Evolutionary conservation across 2,888 invertebrate species (phyloP).

Genomic region (Alsophila aescularia): DNA sequence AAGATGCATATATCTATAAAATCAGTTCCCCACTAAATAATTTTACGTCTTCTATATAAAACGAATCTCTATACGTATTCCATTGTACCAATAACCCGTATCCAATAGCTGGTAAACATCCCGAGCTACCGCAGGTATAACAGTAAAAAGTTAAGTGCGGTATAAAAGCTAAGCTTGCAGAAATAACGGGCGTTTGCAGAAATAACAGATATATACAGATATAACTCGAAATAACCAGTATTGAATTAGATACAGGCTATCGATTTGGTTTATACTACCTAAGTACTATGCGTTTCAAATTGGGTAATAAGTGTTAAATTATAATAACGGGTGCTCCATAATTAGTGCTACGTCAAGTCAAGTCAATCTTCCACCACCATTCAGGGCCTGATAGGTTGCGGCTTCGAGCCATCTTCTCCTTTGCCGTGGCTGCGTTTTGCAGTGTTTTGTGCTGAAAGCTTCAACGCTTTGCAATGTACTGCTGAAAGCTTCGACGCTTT

Average conservation of each 20-base stretch:
- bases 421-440: too few species aligned
- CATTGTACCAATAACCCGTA: slow-evolving; percentile 15
- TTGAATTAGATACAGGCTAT: not conserved
- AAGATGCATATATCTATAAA: slow-evolving; percentile 11
- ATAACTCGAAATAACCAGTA: not conserved
- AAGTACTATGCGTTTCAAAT: not conserved
- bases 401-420: too few species aligned
- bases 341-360: not conserved
- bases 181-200: slow-evolving; percentile 10
- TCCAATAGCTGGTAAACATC: slow-evolving; percentile 20
- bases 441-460: too few species aligned
- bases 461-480: too few species aligned
- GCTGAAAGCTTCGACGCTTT: too few species aligned
- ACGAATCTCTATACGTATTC: slow-evolving; percentile 12
- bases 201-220: not conserved
- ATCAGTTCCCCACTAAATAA: slow-evolving; percentile 11
- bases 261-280: not conserved
- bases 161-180: slow-evolving; percentile 18
- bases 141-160: slow-evolving; percentile 19
- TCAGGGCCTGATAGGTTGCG: too few species aligned
- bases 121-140: slow-evolving; percentile 1
- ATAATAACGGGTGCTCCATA: not conserved
- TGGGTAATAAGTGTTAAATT: not conserved
- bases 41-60: slow-evolving; percentile 17
- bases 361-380: too few species aligned